Conservation (phyloP, 2,888 invertebrate genomes). For the Oligia strigilis region DNA sequence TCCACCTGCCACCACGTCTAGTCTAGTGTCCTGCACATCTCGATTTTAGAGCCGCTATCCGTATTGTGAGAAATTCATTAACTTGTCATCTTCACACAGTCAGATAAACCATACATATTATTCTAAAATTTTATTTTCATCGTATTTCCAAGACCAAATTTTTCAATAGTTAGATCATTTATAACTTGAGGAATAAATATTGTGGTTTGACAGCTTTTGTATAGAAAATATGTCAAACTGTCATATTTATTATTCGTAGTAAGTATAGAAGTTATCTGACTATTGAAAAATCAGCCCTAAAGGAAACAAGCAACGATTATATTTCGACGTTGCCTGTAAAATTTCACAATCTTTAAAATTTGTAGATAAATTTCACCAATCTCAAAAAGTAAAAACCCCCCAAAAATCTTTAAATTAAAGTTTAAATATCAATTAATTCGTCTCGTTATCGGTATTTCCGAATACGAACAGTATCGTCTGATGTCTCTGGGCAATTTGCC, state of each 20-base stretch:
- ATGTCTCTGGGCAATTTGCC: conserved; percentile 67
- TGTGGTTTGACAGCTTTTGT: too few relatives aligned
- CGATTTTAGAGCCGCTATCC: not conserved
- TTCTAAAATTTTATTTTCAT: not conserved
- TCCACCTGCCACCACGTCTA: not conserved
- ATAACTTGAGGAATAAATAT: too few relatives aligned
- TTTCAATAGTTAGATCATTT: too few relatives aligned
- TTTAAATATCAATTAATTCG: conserved; percentile 37
- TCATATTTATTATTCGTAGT: too few relatives aligned
- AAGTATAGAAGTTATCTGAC: too few relatives aligned
- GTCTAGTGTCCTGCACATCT: not conserved
- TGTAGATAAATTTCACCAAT: not conserved
- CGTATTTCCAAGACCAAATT: not conserved
- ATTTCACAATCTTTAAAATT: too few relatives aligned
- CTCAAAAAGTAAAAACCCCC: not conserved
- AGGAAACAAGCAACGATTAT: not conserved
- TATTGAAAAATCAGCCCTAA: too few relatives aligned
- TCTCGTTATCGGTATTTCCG: conserved; percentile 54
- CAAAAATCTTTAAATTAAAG: not conserved
- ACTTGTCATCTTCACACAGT: too few relatives aligned
- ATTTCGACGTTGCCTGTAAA: too few relatives aligned
- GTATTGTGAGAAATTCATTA: not conserved
- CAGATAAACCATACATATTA: too few relatives aligned
- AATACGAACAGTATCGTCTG: conserved; percentile 52
- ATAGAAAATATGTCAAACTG: too few relatives aligned